Evolutionary conservation across 2,797 vertebrate genomes (phyloP).

Genomic region (Hemitrygon akajei): DNA sequence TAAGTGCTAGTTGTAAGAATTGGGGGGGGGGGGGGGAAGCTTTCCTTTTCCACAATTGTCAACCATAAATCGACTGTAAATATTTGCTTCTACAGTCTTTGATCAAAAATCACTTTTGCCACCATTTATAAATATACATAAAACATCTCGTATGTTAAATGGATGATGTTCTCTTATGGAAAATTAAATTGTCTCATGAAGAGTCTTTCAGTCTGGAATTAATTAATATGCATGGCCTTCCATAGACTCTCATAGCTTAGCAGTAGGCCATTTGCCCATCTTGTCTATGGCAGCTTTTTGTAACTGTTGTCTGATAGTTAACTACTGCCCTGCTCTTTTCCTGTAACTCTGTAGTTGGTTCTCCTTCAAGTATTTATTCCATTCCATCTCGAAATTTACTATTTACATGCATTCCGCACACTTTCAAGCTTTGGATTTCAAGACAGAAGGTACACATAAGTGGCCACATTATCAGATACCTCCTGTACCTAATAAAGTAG

Average conservation of each 20-base stretch:
- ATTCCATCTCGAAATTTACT: neutral
- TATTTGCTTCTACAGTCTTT: no score
- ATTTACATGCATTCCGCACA: neutral
- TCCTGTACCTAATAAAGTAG: no score
- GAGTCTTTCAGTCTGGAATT: neutral
- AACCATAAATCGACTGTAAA: neutral
- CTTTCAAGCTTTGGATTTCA: neutral
- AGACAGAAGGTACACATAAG: neutral
- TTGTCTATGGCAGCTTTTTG: neutral
- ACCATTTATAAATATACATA: no score
- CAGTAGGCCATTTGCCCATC: neutral
- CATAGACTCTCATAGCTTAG: neutral
- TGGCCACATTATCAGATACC: no score
- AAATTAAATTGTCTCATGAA: neutral
- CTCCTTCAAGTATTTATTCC: neutral
- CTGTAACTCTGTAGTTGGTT: neutral
- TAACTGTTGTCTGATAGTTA: neutral
- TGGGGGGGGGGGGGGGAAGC: neutral
- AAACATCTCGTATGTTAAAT: neutral
- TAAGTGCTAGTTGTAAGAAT: neutral
- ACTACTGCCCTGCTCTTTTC: neutral
- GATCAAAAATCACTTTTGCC: no score
- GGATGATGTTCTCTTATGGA: neutral
- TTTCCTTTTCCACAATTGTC: neutral
- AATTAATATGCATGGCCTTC: neutral